Percentiles rank a stretch among this genome's conserved stretches.
Conservation (phyloP, 2,888 invertebrate genomes). For the Troglohyphantes excavatus region DNA sequence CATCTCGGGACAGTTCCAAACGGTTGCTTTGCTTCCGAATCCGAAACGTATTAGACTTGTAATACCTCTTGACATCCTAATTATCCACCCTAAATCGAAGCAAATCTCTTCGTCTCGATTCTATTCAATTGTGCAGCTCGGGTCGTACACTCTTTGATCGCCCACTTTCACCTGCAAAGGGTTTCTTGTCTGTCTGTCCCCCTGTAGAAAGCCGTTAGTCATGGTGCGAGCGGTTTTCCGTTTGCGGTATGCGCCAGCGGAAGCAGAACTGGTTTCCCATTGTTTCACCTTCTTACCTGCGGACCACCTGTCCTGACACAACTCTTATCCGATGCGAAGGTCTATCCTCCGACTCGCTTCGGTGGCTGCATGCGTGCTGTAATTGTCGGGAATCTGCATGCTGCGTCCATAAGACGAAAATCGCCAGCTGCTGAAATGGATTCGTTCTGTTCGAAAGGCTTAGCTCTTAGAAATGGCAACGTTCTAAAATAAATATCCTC, state of each 20-base stretch:
- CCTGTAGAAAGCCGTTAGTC: conserved; percentile 37
- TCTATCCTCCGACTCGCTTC: neutral
- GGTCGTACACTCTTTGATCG: neutral
- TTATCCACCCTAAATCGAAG: too few relatives aligned
- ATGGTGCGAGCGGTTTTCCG: conserved; percentile 44
- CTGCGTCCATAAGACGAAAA: too few relatives aligned
- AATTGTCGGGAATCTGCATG: neutral
- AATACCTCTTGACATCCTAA: too few relatives aligned
- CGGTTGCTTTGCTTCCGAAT: too few relatives aligned
- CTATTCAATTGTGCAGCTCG: too few relatives aligned
- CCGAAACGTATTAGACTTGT: too few relatives aligned
- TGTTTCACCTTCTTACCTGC: conserved; percentile 32
- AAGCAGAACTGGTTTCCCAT: conserved; percentile 71
- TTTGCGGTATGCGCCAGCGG: conserved; percentile 49
- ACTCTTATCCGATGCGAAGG: neutral
- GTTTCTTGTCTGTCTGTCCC: neutral
- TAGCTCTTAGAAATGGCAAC: too few relatives aligned
- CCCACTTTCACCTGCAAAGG: conserved; percentile 18
- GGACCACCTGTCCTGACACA: conserved; percentile 40
- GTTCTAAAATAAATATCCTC: too few relatives aligned
- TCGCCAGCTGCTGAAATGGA: too few relatives aligned
- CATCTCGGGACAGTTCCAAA: too few relatives aligned
- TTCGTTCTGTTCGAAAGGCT: neutral
- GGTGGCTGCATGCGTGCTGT: neutral
- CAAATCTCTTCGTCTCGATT: too few relatives aligned